Evolutionary conservation across 2,113 vertebrate species (phyloP).

Genomic region (Atlantisia rogersi): DNA sequence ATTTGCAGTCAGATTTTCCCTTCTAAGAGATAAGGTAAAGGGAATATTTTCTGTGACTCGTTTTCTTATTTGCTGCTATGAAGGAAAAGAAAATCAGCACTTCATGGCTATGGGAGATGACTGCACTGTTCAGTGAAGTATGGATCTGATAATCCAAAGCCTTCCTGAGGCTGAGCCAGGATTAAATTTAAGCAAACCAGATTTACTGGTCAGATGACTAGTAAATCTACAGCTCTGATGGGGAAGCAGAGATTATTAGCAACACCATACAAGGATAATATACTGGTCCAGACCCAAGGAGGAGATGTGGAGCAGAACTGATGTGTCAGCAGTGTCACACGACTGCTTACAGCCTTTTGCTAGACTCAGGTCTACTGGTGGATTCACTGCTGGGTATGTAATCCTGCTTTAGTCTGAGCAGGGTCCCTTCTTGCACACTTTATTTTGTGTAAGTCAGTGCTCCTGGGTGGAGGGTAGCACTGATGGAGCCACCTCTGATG

Average conservation of each 20-base stretch:
- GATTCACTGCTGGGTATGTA: background rate
- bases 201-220: background rate
- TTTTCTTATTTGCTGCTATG: background rate
- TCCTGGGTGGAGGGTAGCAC: background rate
- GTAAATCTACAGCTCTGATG: background rate
- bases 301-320: background rate
- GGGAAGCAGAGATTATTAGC: background rate
- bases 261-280: background rate
- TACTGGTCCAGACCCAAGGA: background rate
- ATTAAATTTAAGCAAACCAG: background rate
- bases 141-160: background rate
- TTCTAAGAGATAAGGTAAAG: background rate
- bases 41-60: background rate
- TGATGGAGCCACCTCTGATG: background rate
- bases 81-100: background rate
- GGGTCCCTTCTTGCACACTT: background rate
- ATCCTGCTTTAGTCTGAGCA: background rate
- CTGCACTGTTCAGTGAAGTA: background rate
- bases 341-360: background rate
- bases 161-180: background rate
- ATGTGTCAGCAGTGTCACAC: background rate
- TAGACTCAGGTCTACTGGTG: background rate
- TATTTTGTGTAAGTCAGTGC: background rate
- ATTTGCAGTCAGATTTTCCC: background rate
- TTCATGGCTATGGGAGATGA: background rate